These are phyloP conservation scores for Onychomys torridus DNA, from an alignment of 2,797 vertebrate species.

Conservation along the genomic window DNA sequence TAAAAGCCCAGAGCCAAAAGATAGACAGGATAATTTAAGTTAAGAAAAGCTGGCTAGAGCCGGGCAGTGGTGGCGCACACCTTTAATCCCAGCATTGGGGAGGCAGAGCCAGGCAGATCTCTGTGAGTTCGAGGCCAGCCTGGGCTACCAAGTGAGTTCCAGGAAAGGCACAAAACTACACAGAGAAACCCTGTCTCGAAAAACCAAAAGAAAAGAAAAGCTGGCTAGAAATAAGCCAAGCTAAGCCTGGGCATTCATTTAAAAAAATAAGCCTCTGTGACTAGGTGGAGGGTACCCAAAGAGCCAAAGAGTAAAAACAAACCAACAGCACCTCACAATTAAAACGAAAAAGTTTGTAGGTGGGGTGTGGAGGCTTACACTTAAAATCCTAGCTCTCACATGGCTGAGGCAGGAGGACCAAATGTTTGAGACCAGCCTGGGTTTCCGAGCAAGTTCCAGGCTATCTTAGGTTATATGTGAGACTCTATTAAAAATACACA, in stretches of 20 bases:
- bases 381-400: neutral
- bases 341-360: neutral
- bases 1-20: neutral
- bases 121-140: too few relatives aligned
- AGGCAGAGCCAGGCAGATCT: too few relatives aligned
- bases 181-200: too few relatives aligned
- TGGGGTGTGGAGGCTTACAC: neutral
- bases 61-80: too few relatives aligned
- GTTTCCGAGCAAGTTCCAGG: neutral
- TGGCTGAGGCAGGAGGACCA: neutral
- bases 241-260: neutral
- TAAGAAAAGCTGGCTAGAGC: neutral
- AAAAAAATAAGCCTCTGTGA: neutral
- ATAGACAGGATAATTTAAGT: neutral
- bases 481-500: neutral
- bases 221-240: neutral
- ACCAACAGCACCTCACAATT: neutral
- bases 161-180: too few relatives aligned
- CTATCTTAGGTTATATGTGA: neutral
- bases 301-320: neutral
- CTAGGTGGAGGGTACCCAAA: neutral
- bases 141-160: too few relatives aligned
- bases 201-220: too few relatives aligned
- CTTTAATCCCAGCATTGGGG: too few relatives aligned
- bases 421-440: neutral